phyloP scores from a whole-genome alignment of 2,888 invertebrate genomes.

The Drosophila antonietae region DNA sequence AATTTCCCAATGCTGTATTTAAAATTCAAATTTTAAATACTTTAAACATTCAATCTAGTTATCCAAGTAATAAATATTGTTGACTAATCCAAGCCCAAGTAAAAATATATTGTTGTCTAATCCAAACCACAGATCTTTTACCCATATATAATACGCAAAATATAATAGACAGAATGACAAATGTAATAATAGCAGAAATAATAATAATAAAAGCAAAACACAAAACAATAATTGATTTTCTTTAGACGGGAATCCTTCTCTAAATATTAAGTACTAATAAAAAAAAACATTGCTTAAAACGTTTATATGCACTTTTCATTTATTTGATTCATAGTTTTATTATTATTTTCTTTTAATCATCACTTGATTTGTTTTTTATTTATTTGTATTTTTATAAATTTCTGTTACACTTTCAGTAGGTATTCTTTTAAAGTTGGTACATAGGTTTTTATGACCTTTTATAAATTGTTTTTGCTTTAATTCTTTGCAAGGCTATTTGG shows the following conservation, averaged over 20 bases:
- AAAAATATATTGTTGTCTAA: slow-evolving; percentile 13
- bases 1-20: neutral
- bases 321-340: slow-evolving; percentile 75
- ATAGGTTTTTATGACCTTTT: slow-evolving; percentile 49
- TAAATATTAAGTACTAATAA: neutral
- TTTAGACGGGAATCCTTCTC: neutral
- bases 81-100: slow-evolving; percentile 20
- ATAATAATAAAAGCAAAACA: slow-evolving; percentile 62
- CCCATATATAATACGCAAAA: slow-evolving; percentile 55
- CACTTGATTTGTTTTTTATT: slow-evolving; percentile 48
- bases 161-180: slow-evolving; percentile 40
- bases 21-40: slow-evolving; percentile 6
- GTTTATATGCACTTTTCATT: slow-evolving; percentile 77
- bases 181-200: slow-evolving; percentile 28
- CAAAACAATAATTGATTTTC: slow-evolving; percentile 36
- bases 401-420: slow-evolving; percentile 51
- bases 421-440: slow-evolving; percentile 36
- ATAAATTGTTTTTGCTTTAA: slow-evolving; percentile 45
- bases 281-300: slow-evolving; percentile 58
- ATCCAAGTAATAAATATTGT: slow-evolving; percentile 1
- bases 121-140: slow-evolving; percentile 30
- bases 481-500: slow-evolving; percentile 73
- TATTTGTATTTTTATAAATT: slow-evolving; percentile 49
- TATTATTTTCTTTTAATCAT: slow-evolving; percentile 59
- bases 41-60: neutral